These are phyloP conservation scores for Cephus pygmeus DNA, from an alignment of 2,888 invertebrate species.

Conservation along the genomic window DNA sequence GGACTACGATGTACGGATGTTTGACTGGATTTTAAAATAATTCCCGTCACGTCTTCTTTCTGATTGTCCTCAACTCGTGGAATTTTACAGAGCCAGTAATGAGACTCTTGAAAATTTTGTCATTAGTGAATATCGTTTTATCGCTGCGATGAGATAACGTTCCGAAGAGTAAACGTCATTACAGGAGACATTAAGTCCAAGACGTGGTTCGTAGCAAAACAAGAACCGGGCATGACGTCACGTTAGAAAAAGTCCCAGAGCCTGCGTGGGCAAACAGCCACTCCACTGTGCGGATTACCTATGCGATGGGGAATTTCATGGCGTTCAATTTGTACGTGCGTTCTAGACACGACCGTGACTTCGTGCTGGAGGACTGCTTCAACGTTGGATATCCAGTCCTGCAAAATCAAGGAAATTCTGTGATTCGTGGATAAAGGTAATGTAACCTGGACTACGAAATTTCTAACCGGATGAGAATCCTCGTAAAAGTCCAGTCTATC, in stretches of 20 bases:
- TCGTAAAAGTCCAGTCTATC: neutral
- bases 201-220: conserved; percentile 13
- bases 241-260: conserved; percentile 27
- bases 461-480: neutral
- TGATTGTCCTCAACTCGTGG: neutral
- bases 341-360: neutral
- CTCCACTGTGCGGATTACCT: conserved; percentile 21
- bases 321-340: conserved; percentile 7
- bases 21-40: neutral
- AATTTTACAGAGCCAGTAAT: neutral
- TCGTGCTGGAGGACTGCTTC: neutral
- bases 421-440: neutral
- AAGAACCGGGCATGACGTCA: conserved; percentile 18
- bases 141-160: neutral
- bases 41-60: neutral
- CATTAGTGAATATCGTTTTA: neutral
- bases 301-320: conserved; percentile 27
- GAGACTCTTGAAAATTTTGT: neutral
- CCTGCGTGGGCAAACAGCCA: conserved; percentile 32
- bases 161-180: neutral
- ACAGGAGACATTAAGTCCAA: conserved; percentile 1
- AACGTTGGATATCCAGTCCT: neutral
- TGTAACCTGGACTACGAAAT: neutral
- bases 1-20: neutral
- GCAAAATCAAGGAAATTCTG: neutral